phyloP scores from a whole-genome alignment of 2,113 vertebrate genomes.

The Callionymus lyra region DNA sequence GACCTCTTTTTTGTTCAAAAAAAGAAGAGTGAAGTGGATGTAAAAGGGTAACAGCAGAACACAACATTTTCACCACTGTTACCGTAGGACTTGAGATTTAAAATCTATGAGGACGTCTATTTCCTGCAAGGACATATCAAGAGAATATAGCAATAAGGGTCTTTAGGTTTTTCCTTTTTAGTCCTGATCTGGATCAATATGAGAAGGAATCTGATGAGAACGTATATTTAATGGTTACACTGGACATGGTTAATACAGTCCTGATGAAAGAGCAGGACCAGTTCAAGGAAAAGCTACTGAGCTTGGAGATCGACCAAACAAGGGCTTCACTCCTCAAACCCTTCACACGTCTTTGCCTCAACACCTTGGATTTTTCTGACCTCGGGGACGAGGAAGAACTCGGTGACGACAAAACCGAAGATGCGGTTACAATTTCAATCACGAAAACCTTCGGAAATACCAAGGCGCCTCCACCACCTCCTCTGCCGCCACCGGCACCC shows the following conservation, averaged over 20 bases:
- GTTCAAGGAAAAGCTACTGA: constrained; percentile 20
- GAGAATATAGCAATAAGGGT: no score
- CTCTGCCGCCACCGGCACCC: constrained; percentile 25
- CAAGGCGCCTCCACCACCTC: constrained; percentile 14
- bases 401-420: constrained; percentile 34
- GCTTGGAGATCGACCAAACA: constrained; percentile 34
- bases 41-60: constrained; percentile 7
- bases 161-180: no score
- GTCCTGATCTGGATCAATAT: no score
- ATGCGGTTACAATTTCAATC: constrained; percentile 16
- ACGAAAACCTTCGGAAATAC: neutral
- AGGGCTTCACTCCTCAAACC: constrained; percentile 38
- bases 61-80: neutral
- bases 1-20: no score
- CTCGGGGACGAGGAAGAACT: constrained; percentile 70
- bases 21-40: constrained; percentile 5
- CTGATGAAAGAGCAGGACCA: constrained; percentile 53
- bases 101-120: no score
- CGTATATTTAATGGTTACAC: neutral
- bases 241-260: neutral
- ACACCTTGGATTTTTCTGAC: constrained; percentile 67
- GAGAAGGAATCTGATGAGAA: neutral
- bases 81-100: constrained; percentile 1
- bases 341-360: constrained; percentile 44
- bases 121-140: constrained; percentile 6